phyloP scores from a whole-genome alignment of 1,140 invertebrate genomes.

The Lordiphosa stackelbergi region DNA sequence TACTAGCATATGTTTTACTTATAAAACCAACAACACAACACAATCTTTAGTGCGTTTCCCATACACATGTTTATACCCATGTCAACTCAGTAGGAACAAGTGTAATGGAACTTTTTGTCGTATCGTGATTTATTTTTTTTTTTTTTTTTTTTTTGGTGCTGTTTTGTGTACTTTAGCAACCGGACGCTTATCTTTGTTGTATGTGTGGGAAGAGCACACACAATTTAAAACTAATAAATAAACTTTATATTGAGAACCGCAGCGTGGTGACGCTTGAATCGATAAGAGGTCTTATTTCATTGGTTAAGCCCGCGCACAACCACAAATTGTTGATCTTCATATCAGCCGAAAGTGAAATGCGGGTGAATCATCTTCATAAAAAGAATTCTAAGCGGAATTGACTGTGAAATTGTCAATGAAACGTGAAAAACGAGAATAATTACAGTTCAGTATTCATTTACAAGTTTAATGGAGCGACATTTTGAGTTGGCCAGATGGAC shows the following conservation, averaged over 20 bases:
- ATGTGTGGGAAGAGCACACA: conserved; percentile 1
- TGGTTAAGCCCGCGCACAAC: background rate
- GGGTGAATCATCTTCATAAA: conserved; percentile 21
- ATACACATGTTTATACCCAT: too few relatives aligned
- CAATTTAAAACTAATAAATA: conserved; percentile 37
- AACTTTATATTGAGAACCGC: conserved; percentile 43
- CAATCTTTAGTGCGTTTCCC: too few relatives aligned
- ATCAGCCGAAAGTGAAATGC: conserved; percentile 26
- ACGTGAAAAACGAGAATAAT: conserved; percentile 34
- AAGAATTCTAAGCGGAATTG: conserved; percentile 9
- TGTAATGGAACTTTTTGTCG: conserved; percentile 8
- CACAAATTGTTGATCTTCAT: conserved; percentile 13
- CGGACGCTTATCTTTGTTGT: conserved; percentile 28
- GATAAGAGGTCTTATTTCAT: conserved; percentile 24
- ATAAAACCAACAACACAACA: too few relatives aligned
- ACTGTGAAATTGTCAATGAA: conserved; percentile 32
- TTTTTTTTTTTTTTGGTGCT: background rate
- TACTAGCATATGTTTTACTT: too few relatives aligned
- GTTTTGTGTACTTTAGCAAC: conserved; percentile 8
- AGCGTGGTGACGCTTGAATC: conserved; percentile 42
- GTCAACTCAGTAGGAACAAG: too few relatives aligned
- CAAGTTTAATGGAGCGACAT: conserved; percentile 9
- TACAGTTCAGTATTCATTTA: conserved; percentile 8
- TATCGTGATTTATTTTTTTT: background rate
- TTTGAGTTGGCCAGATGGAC: background rate